phyloP scores from a whole-genome alignment of 2,888 invertebrate genomes.

The Tetragnatha montana region DNA sequence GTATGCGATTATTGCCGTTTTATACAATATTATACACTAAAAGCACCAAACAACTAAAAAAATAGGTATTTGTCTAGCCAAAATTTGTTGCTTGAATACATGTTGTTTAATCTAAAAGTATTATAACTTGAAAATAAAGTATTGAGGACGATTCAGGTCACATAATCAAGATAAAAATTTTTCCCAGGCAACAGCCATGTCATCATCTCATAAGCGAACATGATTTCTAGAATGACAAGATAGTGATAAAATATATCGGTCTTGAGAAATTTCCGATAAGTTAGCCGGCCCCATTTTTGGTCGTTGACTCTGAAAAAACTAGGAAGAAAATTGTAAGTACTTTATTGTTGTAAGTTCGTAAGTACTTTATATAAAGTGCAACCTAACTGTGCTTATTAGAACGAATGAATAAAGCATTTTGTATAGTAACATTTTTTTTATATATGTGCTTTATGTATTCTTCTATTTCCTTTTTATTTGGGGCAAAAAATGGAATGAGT shows the following conservation, averaged over 20 bases:
- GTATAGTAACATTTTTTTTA: neutral
- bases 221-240: neutral
- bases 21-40: too few species aligned
- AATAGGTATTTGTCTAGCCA: neutral
- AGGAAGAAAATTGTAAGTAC: neutral
- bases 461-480: too few species aligned
- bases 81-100: neutral
- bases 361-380: neutral
- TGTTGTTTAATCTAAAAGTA: neutral
- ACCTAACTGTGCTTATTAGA: neutral
- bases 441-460: neutral
- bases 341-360: neutral
- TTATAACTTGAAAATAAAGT: neutral
- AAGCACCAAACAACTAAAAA: too few species aligned
- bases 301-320: neutral
- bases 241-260: neutral
- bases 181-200: neutral
- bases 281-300: neutral
- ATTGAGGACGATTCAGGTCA: neutral
- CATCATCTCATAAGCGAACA: neutral
- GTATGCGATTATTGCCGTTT: too few species aligned
- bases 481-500: too few species aligned
- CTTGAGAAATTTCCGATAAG: neutral
- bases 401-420: neutral
- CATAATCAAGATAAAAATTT: neutral